Base-by-base conservation (phyloP, 2,113 vertebrate species). In the Phyllostomus discolor region DNA sequence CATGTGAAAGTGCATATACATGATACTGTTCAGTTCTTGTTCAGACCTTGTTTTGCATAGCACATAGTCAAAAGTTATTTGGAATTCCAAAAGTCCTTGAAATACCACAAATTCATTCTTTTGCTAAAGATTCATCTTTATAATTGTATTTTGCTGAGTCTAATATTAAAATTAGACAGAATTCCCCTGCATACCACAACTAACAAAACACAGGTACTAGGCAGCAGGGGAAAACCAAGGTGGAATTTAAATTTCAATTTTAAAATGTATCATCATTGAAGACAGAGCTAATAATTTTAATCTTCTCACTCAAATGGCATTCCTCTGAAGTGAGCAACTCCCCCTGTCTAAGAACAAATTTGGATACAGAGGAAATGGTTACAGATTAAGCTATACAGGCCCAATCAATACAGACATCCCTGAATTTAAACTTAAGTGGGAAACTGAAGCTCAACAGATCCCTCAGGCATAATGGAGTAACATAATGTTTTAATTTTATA, bases 121-220 rank as follows among this genome's bases (percentile, higher is more conserved):
- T 66, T 94, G 67, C 75, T 72, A 41, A n/a, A 81, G 43, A 91
- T 57, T 67, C 33, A 88, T 75, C 66, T 82, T 43, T 70, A 86
- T 73, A 81, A 92, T 85, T 95, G 24, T 62, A 81, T 93, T 96
- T 95, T 91, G 16, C 88, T 94, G 80, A 88, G 9, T 79, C 19
- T 48, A 86, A 82, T 86, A 88, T 64, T 95, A 88, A 97, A 94
- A 82, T 90, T 94, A 94, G 33, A 24, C 54, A 79, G 67, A 95
- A 94, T 96, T 94, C 62, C 43, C 73, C 48, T 82, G 9, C 28
- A 91, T 90, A 78, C 66, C 62, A 88, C 52, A 92, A 94, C 33
- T 87, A 48, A 90, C 10, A 92, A 84, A 89, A 66, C 62, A 91
- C 33, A 97, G 59, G 81, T 96, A 9, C n/a, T 85, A 33, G 50